phyloP scores from a whole-genome alignment of 2,888 invertebrate genomes.

The Dorcus hopei region DNA sequence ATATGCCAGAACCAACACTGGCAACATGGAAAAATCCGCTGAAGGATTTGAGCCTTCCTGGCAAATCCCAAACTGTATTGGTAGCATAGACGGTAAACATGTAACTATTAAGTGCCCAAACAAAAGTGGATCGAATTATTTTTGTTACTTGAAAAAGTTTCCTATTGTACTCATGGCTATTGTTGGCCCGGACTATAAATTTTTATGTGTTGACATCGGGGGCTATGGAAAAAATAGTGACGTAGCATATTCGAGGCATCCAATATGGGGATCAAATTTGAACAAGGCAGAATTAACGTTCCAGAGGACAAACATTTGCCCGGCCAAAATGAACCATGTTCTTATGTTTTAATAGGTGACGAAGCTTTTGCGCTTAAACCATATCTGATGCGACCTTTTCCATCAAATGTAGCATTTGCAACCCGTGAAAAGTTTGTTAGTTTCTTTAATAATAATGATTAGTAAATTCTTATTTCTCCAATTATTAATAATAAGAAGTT shows the following conservation, averaged over 20 bases:
- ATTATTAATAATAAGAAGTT: too few relatives aligned
- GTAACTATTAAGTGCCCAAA: conserved; percentile 21
- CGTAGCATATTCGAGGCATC: neutral
- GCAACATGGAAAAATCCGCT: conserved; percentile 19
- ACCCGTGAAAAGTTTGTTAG: too few relatives aligned
- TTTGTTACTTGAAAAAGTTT: conserved; percentile 18
- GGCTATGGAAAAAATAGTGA: conserved; percentile 24
- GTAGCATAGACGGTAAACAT: conserved; percentile 22
- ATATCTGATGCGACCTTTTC: too few relatives aligned
- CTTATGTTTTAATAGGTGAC: too few relatives aligned
- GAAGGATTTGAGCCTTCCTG: conserved; percentile 20
- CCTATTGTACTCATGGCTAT: conserved; percentile 18
- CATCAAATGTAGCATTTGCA: too few relatives aligned
- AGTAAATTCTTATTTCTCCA: too few relatives aligned
- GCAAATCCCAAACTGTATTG: conserved; percentile 26
- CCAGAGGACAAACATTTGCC: too few relatives aligned
- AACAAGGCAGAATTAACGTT: too few relatives aligned
- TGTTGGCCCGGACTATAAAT: conserved; percentile 20
- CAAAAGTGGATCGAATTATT: conserved; percentile 21
- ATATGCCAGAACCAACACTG: conserved; percentile 16
- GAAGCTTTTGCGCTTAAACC: too few relatives aligned
- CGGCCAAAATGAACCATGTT: too few relatives aligned
- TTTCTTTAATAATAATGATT: too few relatives aligned
- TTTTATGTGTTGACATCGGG: conserved; percentile 23
- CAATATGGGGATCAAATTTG: too few relatives aligned